Base-by-base conservation (phyloP, 2,888 invertebrate genomes). In the Dendrolimus pini region DNA sequence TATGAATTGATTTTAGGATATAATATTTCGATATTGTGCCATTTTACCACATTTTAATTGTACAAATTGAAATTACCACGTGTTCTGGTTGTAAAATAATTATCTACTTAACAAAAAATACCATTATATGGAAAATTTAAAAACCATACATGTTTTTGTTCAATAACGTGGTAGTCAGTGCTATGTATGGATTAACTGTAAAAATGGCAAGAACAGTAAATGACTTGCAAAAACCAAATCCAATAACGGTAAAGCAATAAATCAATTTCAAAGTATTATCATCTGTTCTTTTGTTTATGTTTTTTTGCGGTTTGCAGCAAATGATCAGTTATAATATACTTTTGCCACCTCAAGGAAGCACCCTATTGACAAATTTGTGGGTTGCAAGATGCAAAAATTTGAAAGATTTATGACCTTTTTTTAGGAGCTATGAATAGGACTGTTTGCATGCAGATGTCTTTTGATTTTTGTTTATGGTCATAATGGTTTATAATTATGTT, bases 221-320 rank as follows among this genome's bases (percentile, higher is more conserved):
- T 30, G 30, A 30, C 30, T 47, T 47, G 47, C 9, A 47, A 47
- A 47, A 47, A 47, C 47, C 2, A 10, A 47, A 10, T 47, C 3
- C 9, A 63, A 55, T 70, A 75, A 75, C 75, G 71, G 74, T 60
- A 60, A 61, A 57, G 47, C 66, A 72, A 78, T 84, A 85, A 86
- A 87, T 87, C 82, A 83, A 73, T 64, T 65, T 67, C 70, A 62
- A 63, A 77, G 80, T 80, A 78, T 83, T 82, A 80, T 80, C 69
- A 81, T 78, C 71, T 74, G 56, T 68, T 71, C 66, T 62, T 65
- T 83, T 83, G 79, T 84, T 76, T 79, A 70, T 72, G 61, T 68
- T 63, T 62, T 58, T 58, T 65, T 66, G 68, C 72, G 67, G 71
- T 72, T 68, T 65, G 61, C 71, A 62, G 30, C 30, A 30, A 30